phyloP scores from a whole-genome alignment of 2,113 vertebrate species.

The Xenus cinereus region DNA sequence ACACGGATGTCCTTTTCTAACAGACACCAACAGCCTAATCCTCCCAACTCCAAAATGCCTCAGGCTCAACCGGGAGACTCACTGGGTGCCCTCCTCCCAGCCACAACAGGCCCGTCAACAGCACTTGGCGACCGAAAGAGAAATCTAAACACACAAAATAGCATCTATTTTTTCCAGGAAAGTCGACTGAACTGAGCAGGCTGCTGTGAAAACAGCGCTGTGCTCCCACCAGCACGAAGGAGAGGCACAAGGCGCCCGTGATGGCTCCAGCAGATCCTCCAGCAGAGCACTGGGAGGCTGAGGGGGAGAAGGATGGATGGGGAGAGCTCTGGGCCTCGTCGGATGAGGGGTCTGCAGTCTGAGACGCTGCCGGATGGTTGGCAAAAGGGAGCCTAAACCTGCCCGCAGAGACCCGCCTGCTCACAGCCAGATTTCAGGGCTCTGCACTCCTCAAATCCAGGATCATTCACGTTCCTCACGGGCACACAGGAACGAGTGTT shows the following conservation, averaged over 20 bases:
- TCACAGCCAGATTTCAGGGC: background rate
- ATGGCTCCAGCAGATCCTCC: background rate
- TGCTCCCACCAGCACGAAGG: background rate
- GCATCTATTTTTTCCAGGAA: background rate
- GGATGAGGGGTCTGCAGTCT: background rate
- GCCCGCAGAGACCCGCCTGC: background rate
- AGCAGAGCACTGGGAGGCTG: fast-evolving
- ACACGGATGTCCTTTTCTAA: fast-evolving
- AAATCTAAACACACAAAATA: background rate
- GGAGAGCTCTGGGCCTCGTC: background rate
- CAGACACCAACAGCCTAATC: background rate
- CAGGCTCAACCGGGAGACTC: background rate
- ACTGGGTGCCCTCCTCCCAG: background rate
- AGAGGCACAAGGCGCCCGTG: fast-evolving
- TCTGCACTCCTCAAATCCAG: background rate
- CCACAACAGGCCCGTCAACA: background rate
- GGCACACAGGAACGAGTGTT: background rate
- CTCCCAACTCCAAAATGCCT: background rate
- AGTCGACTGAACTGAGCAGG: background rate
- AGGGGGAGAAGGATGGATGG: background rate
- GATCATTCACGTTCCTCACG: fast-evolving
- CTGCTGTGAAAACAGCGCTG: fast-evolving
- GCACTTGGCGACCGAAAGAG: background rate
- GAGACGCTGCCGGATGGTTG: background rate
- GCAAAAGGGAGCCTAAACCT: background rate